Evolutionary conservation across 2,888 invertebrate genomes (phyloP).

Genomic region (Sturmia bella): DNA sequence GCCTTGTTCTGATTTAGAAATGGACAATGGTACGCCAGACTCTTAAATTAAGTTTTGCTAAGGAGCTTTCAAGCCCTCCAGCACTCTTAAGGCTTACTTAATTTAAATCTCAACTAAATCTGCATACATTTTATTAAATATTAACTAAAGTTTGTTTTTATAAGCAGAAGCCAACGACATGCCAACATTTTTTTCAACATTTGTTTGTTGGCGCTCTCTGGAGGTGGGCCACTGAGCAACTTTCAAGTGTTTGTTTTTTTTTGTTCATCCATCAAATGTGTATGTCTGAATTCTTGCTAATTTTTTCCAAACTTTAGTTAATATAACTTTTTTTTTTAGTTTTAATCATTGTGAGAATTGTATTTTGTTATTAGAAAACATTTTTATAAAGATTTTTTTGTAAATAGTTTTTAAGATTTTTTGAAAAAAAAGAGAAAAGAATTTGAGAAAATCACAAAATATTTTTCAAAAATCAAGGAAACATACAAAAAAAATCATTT

Average conservation of each 20-base stretch:
- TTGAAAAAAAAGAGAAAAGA: slow-evolving; percentile 9
- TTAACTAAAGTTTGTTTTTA: slow-evolving; percentile 61
- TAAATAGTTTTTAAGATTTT: slow-evolving; percentile 47
- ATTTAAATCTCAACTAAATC: background rate
- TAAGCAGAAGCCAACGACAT: slow-evolving; percentile 23
- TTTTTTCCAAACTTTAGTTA: slow-evolving; percentile 59
- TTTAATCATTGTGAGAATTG: slow-evolving; percentile 45
- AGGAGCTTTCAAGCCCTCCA: slow-evolving; percentile 39
- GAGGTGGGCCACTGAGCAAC: slow-evolving; percentile 41
- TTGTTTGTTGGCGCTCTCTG: slow-evolving; percentile 32
- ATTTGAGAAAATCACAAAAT: slow-evolving; percentile 1
- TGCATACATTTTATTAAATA: background rate
- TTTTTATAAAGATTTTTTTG: background rate
- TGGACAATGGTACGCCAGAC: slow-evolving; percentile 54
- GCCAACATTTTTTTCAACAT: background rate
- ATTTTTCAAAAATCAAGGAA: background rate
- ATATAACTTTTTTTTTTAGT: slow-evolving; percentile 43
- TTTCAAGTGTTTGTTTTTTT: slow-evolving; percentile 25
- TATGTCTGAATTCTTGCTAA: slow-evolving; percentile 32
- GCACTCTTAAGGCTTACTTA: slow-evolving; percentile 47
- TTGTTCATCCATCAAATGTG: background rate
- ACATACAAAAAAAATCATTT: background rate
- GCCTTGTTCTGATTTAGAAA: slow-evolving; percentile 53
- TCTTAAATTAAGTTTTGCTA: slow-evolving; percentile 49
- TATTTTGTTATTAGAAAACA: background rate